Percentiles rank a stretch among this genome's conserved stretches.
Conservation (phyloP, 37 sponge, comb jelly and placozoan genomes). For the Haliclona indistincta region DNA sequence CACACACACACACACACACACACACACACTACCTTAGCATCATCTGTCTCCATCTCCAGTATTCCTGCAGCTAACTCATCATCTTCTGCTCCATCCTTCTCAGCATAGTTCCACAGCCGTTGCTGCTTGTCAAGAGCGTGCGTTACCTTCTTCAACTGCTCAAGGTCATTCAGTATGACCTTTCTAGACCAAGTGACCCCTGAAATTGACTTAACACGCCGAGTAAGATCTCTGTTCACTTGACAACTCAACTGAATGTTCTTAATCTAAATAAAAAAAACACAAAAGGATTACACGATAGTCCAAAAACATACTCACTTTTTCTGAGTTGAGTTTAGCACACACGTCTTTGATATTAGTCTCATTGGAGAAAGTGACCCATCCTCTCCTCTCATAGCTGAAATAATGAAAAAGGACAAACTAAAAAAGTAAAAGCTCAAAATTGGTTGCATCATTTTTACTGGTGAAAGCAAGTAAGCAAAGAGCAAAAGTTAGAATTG, state of each 20-base stretch:
- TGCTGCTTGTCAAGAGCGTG: conserved; percentile 61
- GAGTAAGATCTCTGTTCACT: conserved; percentile 84
- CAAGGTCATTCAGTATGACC: conserved; percentile 67
- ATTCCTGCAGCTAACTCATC: conserved; percentile 13
- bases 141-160: conserved; percentile 54
- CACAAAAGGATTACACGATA: not conserved
- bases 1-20: not conserved
- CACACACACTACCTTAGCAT: not conserved
- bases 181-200: conserved; percentile 38
- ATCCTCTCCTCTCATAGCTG: conserved; percentile 89
- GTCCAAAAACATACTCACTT: too few relatives aligned
- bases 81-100: not conserved
- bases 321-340: conserved; percentile 50
- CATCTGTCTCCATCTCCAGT: conserved; percentile 2
- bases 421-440: conserved; percentile 1
- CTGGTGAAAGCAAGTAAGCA: not conserved
- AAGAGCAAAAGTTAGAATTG: too few relatives aligned
- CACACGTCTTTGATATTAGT: conserved; percentile 77
- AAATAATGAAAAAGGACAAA: not conserved
- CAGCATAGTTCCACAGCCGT: conserved; percentile 64
- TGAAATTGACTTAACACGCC: conserved; percentile 66
- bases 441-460: not conserved
- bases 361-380: conserved; percentile 82
- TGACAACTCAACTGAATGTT: conserved; percentile 68
- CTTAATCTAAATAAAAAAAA: conserved; percentile 39